A percentile compares a stretch with the other conserved stretches of the same genome.
Conservation (phyloP, 2,797 vertebrate species). For the Alectoris magna region DNA sequence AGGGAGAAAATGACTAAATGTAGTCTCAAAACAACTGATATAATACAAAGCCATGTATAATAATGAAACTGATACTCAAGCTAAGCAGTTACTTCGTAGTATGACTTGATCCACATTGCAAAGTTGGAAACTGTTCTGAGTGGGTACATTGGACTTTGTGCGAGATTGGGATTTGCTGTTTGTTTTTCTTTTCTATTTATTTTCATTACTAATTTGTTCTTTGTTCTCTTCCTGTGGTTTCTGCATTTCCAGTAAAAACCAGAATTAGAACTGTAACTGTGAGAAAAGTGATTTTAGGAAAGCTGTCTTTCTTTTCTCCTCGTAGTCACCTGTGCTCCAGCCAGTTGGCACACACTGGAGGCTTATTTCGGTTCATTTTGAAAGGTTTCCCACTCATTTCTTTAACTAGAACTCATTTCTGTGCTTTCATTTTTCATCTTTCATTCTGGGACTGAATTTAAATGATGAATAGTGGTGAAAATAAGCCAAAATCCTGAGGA, state of each 20-base stretch:
- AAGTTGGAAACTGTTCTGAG: neutral
- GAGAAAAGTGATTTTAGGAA: neutral
- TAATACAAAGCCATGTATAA: rapidly evolving
- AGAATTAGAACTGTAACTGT: neutral
- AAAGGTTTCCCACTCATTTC: neutral
- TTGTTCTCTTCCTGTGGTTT: neutral
- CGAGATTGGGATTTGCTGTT: neutral
- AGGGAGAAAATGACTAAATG: neutral
- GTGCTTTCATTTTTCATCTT: conserved; percentile 4
- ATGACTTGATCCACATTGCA: neutral
- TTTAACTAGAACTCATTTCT: neutral
- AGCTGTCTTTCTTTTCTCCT: neutral
- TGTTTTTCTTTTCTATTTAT: neutral
- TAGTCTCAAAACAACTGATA: neutral
- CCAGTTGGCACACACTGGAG: neutral
- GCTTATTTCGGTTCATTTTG: neutral
- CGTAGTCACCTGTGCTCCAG: neutral
- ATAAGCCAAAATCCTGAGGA: neutral
- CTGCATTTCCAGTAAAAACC: neutral
- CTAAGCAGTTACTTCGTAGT: neutral
- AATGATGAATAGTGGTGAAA: neutral
- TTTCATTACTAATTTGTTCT: neutral
- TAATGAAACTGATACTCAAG: neutral
- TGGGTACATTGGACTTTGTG: neutral
- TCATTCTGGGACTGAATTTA: conserved; percentile 7